Evolutionary conservation across 1,140 invertebrate species (phyloP), one percentile per base, ranked within the genome.

Genomic region (Aphelenchoides besseyi): DNA sequence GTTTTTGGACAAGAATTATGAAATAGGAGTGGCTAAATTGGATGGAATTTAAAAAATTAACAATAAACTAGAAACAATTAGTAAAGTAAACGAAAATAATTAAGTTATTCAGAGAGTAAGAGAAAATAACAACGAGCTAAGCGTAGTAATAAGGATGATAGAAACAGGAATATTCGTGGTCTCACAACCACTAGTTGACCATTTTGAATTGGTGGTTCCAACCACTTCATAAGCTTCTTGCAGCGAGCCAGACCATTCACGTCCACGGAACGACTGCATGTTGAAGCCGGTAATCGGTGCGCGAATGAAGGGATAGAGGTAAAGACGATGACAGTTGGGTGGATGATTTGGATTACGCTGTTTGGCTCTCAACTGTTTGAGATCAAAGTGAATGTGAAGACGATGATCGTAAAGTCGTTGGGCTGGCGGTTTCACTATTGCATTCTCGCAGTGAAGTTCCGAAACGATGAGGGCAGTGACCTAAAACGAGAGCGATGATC

Each of bases 241-340:
- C 12, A 71, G 30, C 2, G 70, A 32, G 9, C 70, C 70, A 69
- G 64, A 71, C 70, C 70, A 71, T 37, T 69, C 70, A 48, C 48
- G 66, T 53, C 61, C 70, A 1, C 59, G 32, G 32, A 71, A 71
- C 52, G 64, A 37, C 36, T 71, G 36, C 35, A 67, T n/a, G 2
- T 35, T 36, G 3, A 32, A 2, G 35, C 23, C 32, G 36, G 3
- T 18, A 5, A 70, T 48, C 1, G 1, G n/a, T 2, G 35, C 33
- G 2, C 64, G 33, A 2, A 71, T 30, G 33, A 48, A 71, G 12
- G 70, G 70, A 59, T 71, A 69, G 18, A 71, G 54, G 18, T 63
- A 71, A 26, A 71, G 32, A 28, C 18, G 63, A 28, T 30, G 12
- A 33, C 70, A 71, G 12, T 70, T 32, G 18, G 64, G 70, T 26